Base-by-base conservation (phyloP, 1,140 invertebrate species). In the Drosophila santomea region DNA sequence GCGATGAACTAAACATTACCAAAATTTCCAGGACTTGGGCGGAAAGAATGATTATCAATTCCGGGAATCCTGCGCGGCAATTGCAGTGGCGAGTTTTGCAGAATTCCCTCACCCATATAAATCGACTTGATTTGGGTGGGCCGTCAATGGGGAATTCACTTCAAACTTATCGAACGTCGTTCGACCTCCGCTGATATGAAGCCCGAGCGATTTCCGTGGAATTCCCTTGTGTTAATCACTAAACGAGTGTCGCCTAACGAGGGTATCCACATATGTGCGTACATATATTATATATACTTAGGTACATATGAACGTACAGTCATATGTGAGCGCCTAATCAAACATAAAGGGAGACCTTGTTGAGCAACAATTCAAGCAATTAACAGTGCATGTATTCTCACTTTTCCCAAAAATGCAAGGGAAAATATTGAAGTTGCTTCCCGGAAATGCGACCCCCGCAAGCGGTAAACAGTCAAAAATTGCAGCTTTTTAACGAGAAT, bases 361-460 rank as follows among this genome's bases (percentile, higher is more conserved):
- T 47, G 61, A 68, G 76, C 62, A 77, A 55, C 62, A 77, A 55
- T 55, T 39, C 55, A 55, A 23, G 63, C 74, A 76, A 76, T 76
- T 76, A 76, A 67, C 73, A 76, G 44, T 61, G 74, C 74, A 77
- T 77, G 68, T 59, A 59, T 77, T 68, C 68, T 61, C 56, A 69
- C 44, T 59, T 67, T 59, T 35, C 43, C 59, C 14, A 54, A 55
- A 56, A 32, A 39, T 52, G 12, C 50, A 14, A 28, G 56, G 39
- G 50, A 73, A 74, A 74, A 57, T 25, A 51, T 58, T 32, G 20
- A 75, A 48, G 17, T 54, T 17, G 78, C 63, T 89, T 89, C 83
- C 83, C 80, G 83, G 83, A 88, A 88, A 83, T 74, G 56, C 58
- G 72, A 47, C 74, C 54, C 74, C 54, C 55, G 47, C 47, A 74